Evolutionary conservation across 2,888 invertebrate species (phyloP).

Genomic region (Heteromyza rotundicornis): DNA sequence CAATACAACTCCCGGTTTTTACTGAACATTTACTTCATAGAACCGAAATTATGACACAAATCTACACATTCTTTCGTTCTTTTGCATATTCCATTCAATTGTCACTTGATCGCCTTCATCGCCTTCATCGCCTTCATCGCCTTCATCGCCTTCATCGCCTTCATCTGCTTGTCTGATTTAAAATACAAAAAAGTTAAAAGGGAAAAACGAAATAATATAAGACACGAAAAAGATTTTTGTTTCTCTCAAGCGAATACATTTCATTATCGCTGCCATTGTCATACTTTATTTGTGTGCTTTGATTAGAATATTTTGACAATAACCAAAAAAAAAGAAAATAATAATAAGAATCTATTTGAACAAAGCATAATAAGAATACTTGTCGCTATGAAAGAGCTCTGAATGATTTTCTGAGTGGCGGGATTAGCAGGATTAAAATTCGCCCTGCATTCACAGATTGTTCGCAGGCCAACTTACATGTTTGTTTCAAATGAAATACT

Average conservation of each 20-base stretch:
- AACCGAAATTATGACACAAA: not conserved
- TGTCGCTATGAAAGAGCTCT: not conserved
- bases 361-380: slow-evolving; percentile 12
- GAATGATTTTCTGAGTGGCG: not conserved
- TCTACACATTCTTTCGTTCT: not conserved
- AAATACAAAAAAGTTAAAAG: too few species aligned
- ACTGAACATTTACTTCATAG: too few species aligned
- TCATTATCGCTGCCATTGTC: slow-evolving; percentile 6
- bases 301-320: not conserved
- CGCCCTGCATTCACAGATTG: not conserved
- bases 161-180: slow-evolving; percentile 3
- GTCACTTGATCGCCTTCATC: slow-evolving; percentile 5
- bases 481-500: not conserved
- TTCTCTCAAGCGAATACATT: slow-evolving; percentile 12
- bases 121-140: not conserved
- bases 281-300: not conserved
- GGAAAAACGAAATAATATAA: not conserved
- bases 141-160: not conserved
- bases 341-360: not conserved
- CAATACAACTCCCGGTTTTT: too few species aligned
- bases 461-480: not conserved
- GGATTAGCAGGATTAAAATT: not conserved
- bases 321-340: not conserved
- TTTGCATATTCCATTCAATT: not conserved
- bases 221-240: slow-evolving; percentile 8